Percentiles rank a stretch among this genome's conserved stretches.
Evolutionary conservation across 2,797 vertebrate genomes (phyloP).

Genomic region (Alcedo quadribrachys): DNA sequence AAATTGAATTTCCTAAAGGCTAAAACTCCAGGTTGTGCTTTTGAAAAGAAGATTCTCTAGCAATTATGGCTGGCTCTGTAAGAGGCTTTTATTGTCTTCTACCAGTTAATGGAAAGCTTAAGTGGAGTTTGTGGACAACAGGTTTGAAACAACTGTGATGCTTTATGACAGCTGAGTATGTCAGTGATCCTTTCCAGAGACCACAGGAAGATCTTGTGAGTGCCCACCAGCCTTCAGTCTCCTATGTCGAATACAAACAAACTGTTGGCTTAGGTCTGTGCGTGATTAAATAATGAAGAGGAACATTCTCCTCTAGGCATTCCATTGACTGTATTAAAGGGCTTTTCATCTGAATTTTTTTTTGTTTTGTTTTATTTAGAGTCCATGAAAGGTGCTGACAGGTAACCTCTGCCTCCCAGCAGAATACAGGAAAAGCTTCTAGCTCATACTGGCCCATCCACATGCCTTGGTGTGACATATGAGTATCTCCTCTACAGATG

Average conservation of each 20-base stretch:
- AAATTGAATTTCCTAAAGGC: constrained; percentile 71
- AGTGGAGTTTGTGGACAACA: constrained; percentile 64
- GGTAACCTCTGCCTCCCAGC: not conserved
- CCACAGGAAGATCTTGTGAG: not conserved
- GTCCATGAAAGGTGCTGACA: not conserved
- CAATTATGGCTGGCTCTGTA: constrained; percentile 68
- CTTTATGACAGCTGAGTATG: constrained; percentile 55
- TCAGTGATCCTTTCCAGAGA: constrained; percentile 42
- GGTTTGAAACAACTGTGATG: constrained; percentile 60
- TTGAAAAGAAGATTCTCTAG: constrained; percentile 68
- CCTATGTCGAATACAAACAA: not conserved
- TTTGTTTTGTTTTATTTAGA: not conserved
- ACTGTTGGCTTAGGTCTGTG: not conserved
- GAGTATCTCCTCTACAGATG: not conserved
- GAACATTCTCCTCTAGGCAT: not conserved
- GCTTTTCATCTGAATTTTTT: constrained; percentile 43
- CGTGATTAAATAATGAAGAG: constrained; percentile 30
- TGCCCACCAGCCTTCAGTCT: constrained; percentile 10
- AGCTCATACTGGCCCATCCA: not conserved
- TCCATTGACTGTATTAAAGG: not conserved
- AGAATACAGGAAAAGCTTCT: not conserved
- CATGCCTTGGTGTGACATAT: accelerated
- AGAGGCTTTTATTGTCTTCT: constrained; percentile 72
- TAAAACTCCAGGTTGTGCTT: constrained; percentile 62
- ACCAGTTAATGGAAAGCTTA: constrained; percentile 56